phyloP scores from a whole-genome alignment of 2,888 invertebrate genomes.

The Leptarthrus brevirostris region DNA sequence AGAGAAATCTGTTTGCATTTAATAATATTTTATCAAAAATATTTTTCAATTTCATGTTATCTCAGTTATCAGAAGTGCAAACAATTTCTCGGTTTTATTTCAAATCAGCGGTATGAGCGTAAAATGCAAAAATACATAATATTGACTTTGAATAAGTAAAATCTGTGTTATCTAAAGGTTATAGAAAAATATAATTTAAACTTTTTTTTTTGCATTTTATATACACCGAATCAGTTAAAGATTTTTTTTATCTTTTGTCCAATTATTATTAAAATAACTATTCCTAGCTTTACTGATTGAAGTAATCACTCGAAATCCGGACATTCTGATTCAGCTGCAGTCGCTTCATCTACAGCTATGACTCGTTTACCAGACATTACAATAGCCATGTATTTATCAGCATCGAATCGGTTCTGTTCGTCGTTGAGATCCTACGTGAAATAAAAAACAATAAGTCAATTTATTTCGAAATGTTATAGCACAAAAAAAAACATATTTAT shows the following conservation, averaged over 20 bases:
- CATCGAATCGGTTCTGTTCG: slow-evolving; percentile 66
- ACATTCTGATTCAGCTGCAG: slow-evolving; percentile 60
- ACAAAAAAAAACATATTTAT: background rate
- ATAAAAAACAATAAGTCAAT: slow-evolving; percentile 12
- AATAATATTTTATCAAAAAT: slow-evolving; percentile 20
- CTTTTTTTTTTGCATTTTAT: slow-evolving; percentile 11
- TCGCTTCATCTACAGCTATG: slow-evolving; percentile 62
- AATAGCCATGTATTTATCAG: slow-evolving; percentile 65
- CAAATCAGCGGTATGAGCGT: background rate
- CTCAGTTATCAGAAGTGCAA: slow-evolving; percentile 17
- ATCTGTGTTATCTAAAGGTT: slow-evolving; percentile 20
- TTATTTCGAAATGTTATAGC: background rate
- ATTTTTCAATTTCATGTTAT: slow-evolving; percentile 14
- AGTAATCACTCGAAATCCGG: slow-evolving; percentile 57
- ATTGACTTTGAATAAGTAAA: background rate
- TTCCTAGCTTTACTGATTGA: slow-evolving; percentile 9
- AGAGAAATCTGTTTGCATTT: background rate
- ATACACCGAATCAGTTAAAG: background rate
- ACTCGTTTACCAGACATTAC: slow-evolving; percentile 65
- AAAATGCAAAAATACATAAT: slow-evolving; percentile 32
- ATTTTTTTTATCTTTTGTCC: background rate
- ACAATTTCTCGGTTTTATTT: background rate
- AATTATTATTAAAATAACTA: background rate
- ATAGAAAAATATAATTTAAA: slow-evolving; percentile 8
- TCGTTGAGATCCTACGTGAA: slow-evolving; percentile 63